A percentile compares a stretch with the other conserved stretches of the same genome.
Evolutionary conservation across 1,140 invertebrate species (phyloP).

Genomic region (Pantala flavescens): DNA sequence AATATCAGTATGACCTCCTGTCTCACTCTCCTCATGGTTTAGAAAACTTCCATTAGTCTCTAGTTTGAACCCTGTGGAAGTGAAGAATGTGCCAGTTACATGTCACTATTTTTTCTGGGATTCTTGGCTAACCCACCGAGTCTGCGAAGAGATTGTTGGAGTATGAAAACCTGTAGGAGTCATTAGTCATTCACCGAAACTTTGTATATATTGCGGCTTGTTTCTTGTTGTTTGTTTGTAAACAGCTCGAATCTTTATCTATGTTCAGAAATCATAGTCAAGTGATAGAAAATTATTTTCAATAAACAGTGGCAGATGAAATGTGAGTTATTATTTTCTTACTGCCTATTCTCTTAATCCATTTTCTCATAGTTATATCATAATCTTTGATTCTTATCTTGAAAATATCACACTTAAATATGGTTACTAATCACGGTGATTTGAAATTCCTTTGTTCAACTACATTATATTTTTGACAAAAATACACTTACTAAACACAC

Average conservation of each 20-base stretch:
- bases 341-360: too few relatives aligned
- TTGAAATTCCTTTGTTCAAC: too few relatives aligned
- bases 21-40: not conserved
- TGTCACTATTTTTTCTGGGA: not conserved
- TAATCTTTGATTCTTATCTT: too few relatives aligned
- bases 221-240: not conserved
- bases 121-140: not conserved
- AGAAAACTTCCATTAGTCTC: not conserved
- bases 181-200: not conserved
- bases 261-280: not conserved
- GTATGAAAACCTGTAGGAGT: not conserved
- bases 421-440: too few relatives aligned
- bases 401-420: too few relatives aligned
- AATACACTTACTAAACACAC: too few relatives aligned
- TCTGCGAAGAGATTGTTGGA: not conserved
- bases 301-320: not conserved
- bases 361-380: too few relatives aligned
- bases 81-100: not conserved
- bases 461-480: too few relatives aligned
- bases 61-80: too few relatives aligned
- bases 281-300: not conserved
- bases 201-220: not conserved
- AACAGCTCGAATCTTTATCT: not conserved
- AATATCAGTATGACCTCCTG: not conserved
- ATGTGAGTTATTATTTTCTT: not conserved